A percentile compares a stretch with the other conserved stretches of the same genome.
Evolutionary conservation across 2,888 invertebrate species (phyloP).

Genomic region (Meandrusa payeni): DNA sequence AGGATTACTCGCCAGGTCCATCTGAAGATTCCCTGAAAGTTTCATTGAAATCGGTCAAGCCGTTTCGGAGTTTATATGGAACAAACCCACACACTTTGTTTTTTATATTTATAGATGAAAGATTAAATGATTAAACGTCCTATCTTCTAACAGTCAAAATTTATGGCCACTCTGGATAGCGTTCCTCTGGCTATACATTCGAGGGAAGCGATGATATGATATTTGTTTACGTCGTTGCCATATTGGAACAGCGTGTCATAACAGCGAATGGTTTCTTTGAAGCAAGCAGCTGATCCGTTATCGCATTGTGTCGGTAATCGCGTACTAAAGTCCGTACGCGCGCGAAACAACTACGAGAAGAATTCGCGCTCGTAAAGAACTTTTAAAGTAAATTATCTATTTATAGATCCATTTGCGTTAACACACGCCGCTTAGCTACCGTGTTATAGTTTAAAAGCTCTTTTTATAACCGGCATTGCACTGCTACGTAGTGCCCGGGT

Average conservation of each 20-base stretch:
- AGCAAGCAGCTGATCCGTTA: conserved; percentile 8
- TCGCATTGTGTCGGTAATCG: conserved; percentile 1
- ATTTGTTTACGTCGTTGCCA: conserved; percentile 24
- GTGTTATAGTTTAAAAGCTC: no score
- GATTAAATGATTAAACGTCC: neutral
- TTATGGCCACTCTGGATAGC: conserved; percentile 6
- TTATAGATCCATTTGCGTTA: no score
- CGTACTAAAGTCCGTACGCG: neutral
- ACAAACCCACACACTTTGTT: no score
- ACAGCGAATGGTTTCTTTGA: conserved; percentile 22
- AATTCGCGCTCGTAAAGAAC: conserved; percentile 6
- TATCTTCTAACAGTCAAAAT: neutral
- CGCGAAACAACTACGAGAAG: conserved; percentile 10
- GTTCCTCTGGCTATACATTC: conserved; percentile 16
- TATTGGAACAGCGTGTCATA: conserved; percentile 22
- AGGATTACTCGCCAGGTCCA: no score
- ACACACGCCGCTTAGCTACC: no score
- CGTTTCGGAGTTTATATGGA: no score
- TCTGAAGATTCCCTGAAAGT: no score
- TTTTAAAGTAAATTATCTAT: conserved; percentile 11
- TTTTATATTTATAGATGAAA: no score
- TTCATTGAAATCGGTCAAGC: no score
- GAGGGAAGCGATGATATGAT: conserved; percentile 23
- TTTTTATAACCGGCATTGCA: no score
- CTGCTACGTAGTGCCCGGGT: no score